Percentiles rank a stretch among this genome's conserved stretches.
These are phyloP conservation scores for Lophura swinhoii DNA, from an alignment of 2,797 vertebrate genomes.

Conservation along the genomic window DNA sequence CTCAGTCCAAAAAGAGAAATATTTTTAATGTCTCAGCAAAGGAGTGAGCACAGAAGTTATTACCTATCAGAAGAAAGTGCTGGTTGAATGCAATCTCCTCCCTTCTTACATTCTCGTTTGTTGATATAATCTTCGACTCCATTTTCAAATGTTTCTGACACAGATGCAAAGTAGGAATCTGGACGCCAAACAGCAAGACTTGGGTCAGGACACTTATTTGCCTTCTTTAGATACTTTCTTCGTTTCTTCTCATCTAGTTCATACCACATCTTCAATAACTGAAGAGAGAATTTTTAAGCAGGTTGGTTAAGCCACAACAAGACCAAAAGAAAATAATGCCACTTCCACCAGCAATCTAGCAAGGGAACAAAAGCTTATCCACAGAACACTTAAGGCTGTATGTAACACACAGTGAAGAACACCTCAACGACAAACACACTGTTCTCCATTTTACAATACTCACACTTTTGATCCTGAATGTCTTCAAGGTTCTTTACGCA, in stretches of 20 bases:
- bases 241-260: slow-evolving; percentile 81
- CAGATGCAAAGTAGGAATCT: slow-evolving; percentile 90
- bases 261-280: slow-evolving; percentile 88
- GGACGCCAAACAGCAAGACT: slow-evolving; percentile 86
- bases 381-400: neutral
- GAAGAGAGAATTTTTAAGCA: slow-evolving; percentile 1
- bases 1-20: neutral
- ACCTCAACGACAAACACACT: rapidly evolving
- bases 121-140: slow-evolving; percentile 83
- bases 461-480: neutral
- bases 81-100: neutral
- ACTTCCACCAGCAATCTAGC: neutral
- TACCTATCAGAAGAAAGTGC: slow-evolving; percentile 83
- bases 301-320: neutral
- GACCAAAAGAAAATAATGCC: neutral
- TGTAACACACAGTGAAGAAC: neutral
- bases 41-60: neutral
- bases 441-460: neutral
- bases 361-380: neutral
- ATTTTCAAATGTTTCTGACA: slow-evolving; percentile 91
- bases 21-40: neutral
- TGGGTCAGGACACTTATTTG: slow-evolving; percentile 88
- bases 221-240: slow-evolving; percentile 85
- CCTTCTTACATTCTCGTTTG: slow-evolving; percentile 66
- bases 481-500: neutral